Conservation (phyloP, 2,113 vertebrate genomes). For the Pardalotus punctatus region DNA sequence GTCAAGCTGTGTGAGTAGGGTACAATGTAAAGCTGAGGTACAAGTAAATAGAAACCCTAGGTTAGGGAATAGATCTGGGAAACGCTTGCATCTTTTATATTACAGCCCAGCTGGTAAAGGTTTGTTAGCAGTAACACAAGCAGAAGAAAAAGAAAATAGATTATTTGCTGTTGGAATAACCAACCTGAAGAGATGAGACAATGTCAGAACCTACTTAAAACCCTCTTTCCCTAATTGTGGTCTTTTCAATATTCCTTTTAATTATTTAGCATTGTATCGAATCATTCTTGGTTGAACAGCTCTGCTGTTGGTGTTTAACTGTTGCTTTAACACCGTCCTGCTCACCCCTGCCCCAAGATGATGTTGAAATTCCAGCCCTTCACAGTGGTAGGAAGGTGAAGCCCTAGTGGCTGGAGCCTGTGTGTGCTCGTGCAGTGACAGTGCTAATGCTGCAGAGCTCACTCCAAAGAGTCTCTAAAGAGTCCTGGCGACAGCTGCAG, state of each 20-base stretch:
- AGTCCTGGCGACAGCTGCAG: neutral
- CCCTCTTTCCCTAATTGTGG: neutral
- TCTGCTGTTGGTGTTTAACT: neutral
- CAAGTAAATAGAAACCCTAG: neutral
- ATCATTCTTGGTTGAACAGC: neutral
- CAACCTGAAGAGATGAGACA: neutral
- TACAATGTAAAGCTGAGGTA: neutral
- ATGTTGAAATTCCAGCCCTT: neutral
- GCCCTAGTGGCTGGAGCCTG: neutral
- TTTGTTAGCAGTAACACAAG: neutral
- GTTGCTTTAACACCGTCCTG: neutral
- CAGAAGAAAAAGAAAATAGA: neutral
- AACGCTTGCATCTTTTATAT: neutral
- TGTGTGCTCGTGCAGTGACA: neutral
- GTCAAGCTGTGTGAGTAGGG: neutral
- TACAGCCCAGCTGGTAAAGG: neutral
- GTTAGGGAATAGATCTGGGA: neutral
- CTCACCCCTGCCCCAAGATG: rapidly evolving
- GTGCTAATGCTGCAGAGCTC: neutral
- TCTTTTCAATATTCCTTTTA: neutral
- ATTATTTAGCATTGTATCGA: neutral
- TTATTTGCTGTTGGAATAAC: neutral
- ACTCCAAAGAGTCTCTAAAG: neutral
- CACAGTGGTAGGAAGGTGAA: neutral
- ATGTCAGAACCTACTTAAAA: neutral